Base-by-base conservation (phyloP, 2,888 invertebrate species). In the Tetropium fuscum region DNA sequence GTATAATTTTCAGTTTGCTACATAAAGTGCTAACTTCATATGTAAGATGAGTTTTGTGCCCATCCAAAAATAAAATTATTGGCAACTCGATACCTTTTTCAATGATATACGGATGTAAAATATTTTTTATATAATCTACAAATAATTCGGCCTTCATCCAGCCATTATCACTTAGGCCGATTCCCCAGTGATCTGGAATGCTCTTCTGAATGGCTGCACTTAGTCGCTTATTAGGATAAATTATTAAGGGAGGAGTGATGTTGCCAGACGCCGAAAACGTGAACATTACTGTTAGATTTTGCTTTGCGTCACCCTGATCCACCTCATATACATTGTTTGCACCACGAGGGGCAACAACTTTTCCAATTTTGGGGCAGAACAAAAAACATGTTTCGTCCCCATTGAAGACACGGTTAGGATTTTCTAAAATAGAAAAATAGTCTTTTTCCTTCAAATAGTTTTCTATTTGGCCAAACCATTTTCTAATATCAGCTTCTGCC, bases 401-500 rank as follows among this genome's bases (percentile, higher is more conserved):
- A 59, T 73, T 70, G 40, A 66, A 71, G 40, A 73, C 57, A 36
- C 16, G 36, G 36, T 10, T 36, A 36, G 11, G 36, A 11, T 36
- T 13, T 36, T 36, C 6, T 11, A 36, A 36, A 10, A 36, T 13
- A 36, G 36, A 36, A 3, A n/a, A 36, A 36, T 2, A 36, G 2
- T 36, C 3, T 36, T 36, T 36, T 36, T 36, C 2, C 11, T 36
- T 36, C 13, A 34, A 34, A 13, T 34, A 36, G 36, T 36, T 13
- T 36, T 58, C 30, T 15, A 58, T 41, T 53, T 18, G n/a, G 6
- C 32, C 19, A 59, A 73, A 74, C 71, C 72, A 71, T 47, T 62
- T 58, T 49, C 57, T 60, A 36, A 72, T 71, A 36, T 73, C 64
- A 3, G 11, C 40, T 63, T 74, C 71, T 19, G 68, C 64, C 3